Evolutionary conservation across 2,888 invertebrate species (phyloP).

Genomic region (Amphipoea oculea): DNA sequence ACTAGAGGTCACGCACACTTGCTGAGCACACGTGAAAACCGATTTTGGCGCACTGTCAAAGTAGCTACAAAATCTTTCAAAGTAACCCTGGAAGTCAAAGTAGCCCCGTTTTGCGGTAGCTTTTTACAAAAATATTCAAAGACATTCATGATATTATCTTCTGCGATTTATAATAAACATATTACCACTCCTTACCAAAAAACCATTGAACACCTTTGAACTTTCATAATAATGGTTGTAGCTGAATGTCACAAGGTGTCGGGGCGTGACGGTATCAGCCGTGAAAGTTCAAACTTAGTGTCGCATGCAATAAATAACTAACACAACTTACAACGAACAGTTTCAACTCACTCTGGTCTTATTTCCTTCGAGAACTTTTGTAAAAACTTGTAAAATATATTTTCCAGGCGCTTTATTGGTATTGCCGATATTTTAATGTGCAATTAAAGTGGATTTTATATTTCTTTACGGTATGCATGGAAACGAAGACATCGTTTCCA

Average conservation of each 20-base stretch:
- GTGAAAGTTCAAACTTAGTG: conserved; percentile 49
- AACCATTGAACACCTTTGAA: background rate
- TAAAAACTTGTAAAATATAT: conserved; percentile 33
- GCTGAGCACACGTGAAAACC: too few species aligned
- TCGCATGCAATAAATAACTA: conserved; percentile 46
- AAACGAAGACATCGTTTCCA: background rate
- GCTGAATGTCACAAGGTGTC: conserved; percentile 18
- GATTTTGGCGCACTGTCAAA: too few species aligned
- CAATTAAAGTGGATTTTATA: conserved; percentile 19
- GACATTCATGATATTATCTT: background rate
- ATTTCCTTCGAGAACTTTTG: conserved; percentile 40
- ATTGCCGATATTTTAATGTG: conserved; percentile 26
- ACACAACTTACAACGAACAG: conserved; percentile 34
- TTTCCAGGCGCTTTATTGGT: conserved; percentile 25
- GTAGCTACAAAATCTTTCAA: too few species aligned
- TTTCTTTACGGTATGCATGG: background rate
- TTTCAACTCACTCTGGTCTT: conserved; percentile 25
- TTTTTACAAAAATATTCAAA: background rate
- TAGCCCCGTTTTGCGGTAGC: too few species aligned
- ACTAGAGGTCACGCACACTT: too few species aligned
- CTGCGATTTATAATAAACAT: background rate
- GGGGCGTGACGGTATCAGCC: conserved; percentile 14
- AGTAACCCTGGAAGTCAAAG: too few species aligned
- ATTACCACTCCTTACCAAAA: background rate
- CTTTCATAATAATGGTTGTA: conserved; percentile 19